Evolutionary conservation across 35 echinoderm and acorn worm species (phyloP), one percentile per base, ranked within the genome.

Genomic region (Ophiothrix spiculata): DNA sequence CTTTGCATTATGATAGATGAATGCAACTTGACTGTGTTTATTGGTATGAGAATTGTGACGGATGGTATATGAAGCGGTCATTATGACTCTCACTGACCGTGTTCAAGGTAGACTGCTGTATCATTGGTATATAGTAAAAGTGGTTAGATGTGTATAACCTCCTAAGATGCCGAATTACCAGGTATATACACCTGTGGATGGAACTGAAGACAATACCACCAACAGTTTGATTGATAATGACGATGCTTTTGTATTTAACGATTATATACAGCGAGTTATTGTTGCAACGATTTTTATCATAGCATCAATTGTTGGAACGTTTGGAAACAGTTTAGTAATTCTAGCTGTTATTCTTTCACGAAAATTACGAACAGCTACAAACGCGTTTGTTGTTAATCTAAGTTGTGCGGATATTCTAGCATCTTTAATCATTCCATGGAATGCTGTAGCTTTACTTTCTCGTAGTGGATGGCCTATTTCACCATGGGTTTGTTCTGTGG

Each of bases 371-470:
- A 98, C 91, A 23, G 86, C 86, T 15, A 94, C 95, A 1, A 98
- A 98, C 73, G 91, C 92, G 0, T 98, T 94, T 81, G 91, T 98
- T 21, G 95, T 98, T 54, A 98, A 93, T 56, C 88, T 98, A 4
- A 90, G 88, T 78, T 32, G 94, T 13, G 92, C 95, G 13, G 95
- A 98, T 56, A 60, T 98, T 19, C 86, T 93, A 21, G 93, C 94
- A 0, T 92, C 82, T 76, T 35, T 93, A 31, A 80, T 85, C 0
- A 82, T 97, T 1, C 90, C 90, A 11, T 88, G 80, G 80, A 86
- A 97, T 38, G 85, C 92, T 31, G 79, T 97, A 10, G 94, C 94
- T 4, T 54, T 97, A 4, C 74, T 90, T 79, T 75, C 78, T 38
- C 76, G 39, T 11, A 74, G 79, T 6, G 86, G 84, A 4, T 92